phyloP scores from a whole-genome alignment of 2,797 vertebrate species.

The Coluber constrictor region DNA sequence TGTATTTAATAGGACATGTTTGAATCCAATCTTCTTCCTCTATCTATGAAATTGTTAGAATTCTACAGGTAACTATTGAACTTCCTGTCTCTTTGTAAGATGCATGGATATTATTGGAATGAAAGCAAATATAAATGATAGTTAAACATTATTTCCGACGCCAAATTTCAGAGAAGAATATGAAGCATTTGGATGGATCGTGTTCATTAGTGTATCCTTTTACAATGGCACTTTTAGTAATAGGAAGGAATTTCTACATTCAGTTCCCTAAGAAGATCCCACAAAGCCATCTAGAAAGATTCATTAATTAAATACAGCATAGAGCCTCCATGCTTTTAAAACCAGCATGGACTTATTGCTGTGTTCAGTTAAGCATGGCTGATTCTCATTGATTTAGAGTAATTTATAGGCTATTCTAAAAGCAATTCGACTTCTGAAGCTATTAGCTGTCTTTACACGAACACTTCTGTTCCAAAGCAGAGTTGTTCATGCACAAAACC shows the following conservation, averaged over 20 bases:
- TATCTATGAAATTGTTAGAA: background rate
- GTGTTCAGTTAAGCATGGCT: background rate
- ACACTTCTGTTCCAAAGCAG: constrained; percentile 19
- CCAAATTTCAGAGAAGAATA: constrained; percentile 37
- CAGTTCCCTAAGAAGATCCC: background rate
- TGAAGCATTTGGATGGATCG: background rate
- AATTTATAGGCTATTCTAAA: constrained; percentile 13
- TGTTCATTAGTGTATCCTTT: constrained; percentile 17
- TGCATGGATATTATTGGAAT: constrained; percentile 7
- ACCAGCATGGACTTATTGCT: background rate
- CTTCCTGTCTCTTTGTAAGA: constrained; percentile 2
- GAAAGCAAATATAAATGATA: constrained; percentile 31
- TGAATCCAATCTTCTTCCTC: background rate
- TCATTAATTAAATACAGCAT: background rate
- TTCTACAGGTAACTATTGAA: background rate
- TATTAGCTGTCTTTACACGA: constrained; percentile 12
- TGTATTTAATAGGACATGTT: background rate
- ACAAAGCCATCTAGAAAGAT: background rate
- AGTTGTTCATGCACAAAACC: constrained; percentile 8
- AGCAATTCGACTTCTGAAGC: constrained; percentile 12
- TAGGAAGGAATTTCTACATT: constrained; percentile 21
- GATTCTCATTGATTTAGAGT: constrained; percentile 13
- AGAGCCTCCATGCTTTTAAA: background rate
- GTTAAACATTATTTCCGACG: constrained; percentile 42
- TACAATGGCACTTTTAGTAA: constrained; percentile 32